Evolutionary conservation across 1,140 invertebrate genomes (phyloP), one percentile per base, ranked within the genome.

Genomic region (Psix sp.): DNA sequence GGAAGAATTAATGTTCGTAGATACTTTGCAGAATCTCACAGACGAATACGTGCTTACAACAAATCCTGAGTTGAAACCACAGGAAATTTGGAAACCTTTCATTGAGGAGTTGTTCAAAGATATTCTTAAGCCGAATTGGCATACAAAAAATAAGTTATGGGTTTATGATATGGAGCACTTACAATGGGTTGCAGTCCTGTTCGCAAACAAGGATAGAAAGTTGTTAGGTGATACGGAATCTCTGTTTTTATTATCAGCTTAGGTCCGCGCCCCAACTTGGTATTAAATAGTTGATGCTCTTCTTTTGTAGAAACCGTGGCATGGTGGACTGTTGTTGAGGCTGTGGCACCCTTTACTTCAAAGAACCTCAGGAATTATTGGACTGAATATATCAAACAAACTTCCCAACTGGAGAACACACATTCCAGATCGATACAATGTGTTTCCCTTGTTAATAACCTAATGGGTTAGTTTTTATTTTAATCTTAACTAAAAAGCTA

Each of bases 321-420:
- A 57, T 94, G 92, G 92, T 89, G 92, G 81, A 88, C 88, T 62
- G 88, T 92, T 0, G 88, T 92, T 6, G 90, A 93, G 76, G 88
- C 91, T 33, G 82, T 91, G 46, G 88, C 89, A 20, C 87, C 90
- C 2, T 91, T 92, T 72, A 91, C 91, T 0, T 91, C 91, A 0
- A 39, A 88, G 88, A 70, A 86, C 89, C 46, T 87, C 82, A 35
- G 84, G 84, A 17, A 81, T 62, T 76, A 82, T 72, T 84, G 79
- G 83, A 15, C 72, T 13, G 65, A 77, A 3, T 89, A 88, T 51
- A 80, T 83, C 26, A 77, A 77, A 7, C 66, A 75, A 57, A 48
- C 86, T 29, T 86, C 77, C 20, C 80, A 84, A 3, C 73, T 86
- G 5, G 87, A 88, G 63, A 77, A 78, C 16, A 78, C 67, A 0